These are phyloP conservation scores for Sminthurinus aureus DNA, from an alignment of 2,888 invertebrate genomes.

Conservation along the genomic window DNA sequence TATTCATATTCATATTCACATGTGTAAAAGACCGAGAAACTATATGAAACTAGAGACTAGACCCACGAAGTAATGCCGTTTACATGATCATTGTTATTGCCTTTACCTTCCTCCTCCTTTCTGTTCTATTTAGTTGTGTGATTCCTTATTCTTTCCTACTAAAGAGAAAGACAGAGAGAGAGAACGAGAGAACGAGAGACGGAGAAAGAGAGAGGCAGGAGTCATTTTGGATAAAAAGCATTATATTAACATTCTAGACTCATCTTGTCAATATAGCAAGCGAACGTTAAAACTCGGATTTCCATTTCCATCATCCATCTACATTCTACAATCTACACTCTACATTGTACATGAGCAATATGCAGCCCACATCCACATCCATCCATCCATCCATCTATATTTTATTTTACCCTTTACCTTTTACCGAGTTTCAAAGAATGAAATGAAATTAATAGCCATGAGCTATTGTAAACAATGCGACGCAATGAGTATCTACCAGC, in stretches of 20 bases:
- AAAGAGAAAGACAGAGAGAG: conserved; percentile 2
- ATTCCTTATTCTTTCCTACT: neutral
- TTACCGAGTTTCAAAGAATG: conserved; percentile 60
- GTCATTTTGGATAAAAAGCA: conserved; percentile 55
- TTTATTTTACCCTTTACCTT: conserved; percentile 59
- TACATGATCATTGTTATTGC: neutral
- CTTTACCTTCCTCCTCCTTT: neutral
- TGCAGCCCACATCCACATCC: too few relatives aligned
- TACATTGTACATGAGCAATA: too few relatives aligned
- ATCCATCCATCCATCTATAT: conserved; percentile 52
- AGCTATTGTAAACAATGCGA: conserved; percentile 59
- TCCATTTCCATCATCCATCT: conserved; percentile 45
- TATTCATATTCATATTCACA: neutral
- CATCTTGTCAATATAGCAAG: conserved; percentile 56
- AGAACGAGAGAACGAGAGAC: neutral
- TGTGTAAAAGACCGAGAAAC: neutral
- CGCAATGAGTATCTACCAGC: conserved; percentile 29
- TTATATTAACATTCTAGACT: conserved; percentile 55
- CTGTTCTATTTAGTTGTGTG: neutral
- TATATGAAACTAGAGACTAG: neutral
- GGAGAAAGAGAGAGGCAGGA: conserved; percentile 33
- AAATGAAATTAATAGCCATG: conserved; percentile 60
- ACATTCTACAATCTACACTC: too few relatives aligned
- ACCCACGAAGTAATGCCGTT: neutral
- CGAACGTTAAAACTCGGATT: conserved; percentile 56